Percentiles rank a stretch among this genome's conserved stretches.
Evolutionary conservation across 2,888 invertebrate genomes (phyloP).

Genomic region (Chrysina gloriosa): DNA sequence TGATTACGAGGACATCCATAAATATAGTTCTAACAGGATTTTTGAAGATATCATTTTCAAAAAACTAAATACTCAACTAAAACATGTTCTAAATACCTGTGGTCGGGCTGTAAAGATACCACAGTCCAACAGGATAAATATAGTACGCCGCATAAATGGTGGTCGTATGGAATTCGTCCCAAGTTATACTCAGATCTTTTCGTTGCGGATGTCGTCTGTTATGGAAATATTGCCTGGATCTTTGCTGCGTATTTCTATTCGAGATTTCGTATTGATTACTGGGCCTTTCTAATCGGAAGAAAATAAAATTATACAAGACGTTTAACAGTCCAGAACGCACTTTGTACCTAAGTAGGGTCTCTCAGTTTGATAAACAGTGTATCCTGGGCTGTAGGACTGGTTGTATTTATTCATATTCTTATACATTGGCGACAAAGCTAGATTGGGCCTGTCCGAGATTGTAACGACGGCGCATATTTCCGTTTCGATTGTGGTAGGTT

Average conservation of each 20-base stretch:
- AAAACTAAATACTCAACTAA: too few species aligned
- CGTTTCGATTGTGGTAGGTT: neutral
- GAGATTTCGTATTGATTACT: neutral
- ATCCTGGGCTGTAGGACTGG: conserved; percentile 13
- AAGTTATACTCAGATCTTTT: conserved; percentile 9
- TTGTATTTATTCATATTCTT: conserved; percentile 21
- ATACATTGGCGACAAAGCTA: conserved; percentile 19
- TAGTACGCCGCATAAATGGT: conserved; percentile 4
- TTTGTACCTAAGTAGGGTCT: conserved; percentile 3
- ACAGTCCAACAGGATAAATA: neutral
- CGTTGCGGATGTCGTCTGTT: neutral
- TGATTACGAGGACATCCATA: too few species aligned
- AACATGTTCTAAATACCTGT: conserved; percentile 5
- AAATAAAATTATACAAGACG: neutral
- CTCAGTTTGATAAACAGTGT: conserved; percentile 2
- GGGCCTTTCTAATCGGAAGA: neutral
- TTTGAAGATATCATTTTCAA: neutral
- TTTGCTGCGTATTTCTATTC: neutral
- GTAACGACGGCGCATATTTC: conserved; percentile 24
- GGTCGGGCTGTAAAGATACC: conserved; percentile 8
- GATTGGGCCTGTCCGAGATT: conserved; percentile 17
- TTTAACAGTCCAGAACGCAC: neutral
- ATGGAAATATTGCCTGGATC: neutral
- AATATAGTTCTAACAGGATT: too few species aligned
- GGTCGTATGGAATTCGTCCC: conserved; percentile 20